Evolutionary conservation across 2,797 vertebrate species (phyloP).

Genomic region (Danio kyathit): DNA sequence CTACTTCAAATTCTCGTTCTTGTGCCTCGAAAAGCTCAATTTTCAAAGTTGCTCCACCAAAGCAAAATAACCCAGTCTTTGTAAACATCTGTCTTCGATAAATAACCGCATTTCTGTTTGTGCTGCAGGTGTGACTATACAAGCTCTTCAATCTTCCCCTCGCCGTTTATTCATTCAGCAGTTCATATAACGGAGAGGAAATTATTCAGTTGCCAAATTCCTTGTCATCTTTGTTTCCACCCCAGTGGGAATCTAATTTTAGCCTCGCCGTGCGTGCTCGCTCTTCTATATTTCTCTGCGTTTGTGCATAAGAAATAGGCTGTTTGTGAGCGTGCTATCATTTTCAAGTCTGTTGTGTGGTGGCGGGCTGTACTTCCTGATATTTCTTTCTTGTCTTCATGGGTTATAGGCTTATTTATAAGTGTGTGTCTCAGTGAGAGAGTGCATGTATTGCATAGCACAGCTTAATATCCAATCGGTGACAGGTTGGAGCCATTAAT

Average conservation of each 20-base stretch:
- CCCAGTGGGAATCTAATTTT: slow-evolving; percentile 44
- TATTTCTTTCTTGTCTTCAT: slow-evolving; percentile 58
- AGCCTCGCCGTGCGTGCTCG: background rate
- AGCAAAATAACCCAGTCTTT: slow-evolving; percentile 24
- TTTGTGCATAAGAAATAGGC: slow-evolving; percentile 33
- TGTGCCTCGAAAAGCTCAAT: slow-evolving; percentile 12
- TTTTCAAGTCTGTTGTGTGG: slow-evolving; percentile 1
- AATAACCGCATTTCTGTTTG: slow-evolving; percentile 37
- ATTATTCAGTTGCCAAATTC: slow-evolving; percentile 47
- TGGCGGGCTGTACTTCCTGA: background rate
- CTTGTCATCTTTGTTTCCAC: slow-evolving; percentile 49
- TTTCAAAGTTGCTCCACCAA: slow-evolving; percentile 10
- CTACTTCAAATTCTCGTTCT: background rate
- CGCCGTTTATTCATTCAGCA: slow-evolving; percentile 42
- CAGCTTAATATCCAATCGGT: slow-evolving; percentile 86
- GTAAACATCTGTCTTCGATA: slow-evolving; percentile 34
- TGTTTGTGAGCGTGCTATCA: background rate
- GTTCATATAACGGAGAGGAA: slow-evolving; percentile 45
- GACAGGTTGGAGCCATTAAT: slow-evolving; percentile 87
- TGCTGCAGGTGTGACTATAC: slow-evolving; percentile 46
- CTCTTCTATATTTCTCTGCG: background rate
- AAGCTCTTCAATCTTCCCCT: slow-evolving; percentile 48
- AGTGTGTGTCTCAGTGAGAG: slow-evolving; percentile 45
- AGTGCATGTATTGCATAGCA: slow-evolving; percentile 63
- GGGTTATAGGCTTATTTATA: slow-evolving; percentile 50